These are phyloP conservation scores for Spodoptera litura DNA, from an alignment of 1,140 invertebrate genomes.

Conservation along the genomic window DNA sequence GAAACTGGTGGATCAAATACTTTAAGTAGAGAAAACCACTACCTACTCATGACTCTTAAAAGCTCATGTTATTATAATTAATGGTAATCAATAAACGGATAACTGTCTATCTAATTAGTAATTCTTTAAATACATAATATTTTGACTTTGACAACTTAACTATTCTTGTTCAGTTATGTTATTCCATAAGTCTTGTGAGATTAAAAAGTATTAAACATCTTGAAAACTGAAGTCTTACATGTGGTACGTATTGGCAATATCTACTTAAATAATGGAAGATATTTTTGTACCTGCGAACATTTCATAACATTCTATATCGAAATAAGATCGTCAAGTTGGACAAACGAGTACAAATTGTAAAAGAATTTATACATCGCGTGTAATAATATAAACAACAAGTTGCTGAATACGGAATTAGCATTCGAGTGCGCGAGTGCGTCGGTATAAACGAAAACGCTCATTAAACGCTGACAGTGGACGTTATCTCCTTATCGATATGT, in stretches of 20 bases:
- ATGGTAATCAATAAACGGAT: too few species aligned
- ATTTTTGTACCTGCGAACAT: neutral
- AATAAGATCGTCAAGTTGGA: slow-evolving; percentile 64
- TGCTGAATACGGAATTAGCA: slow-evolving; percentile 59
- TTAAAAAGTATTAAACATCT: too few species aligned
- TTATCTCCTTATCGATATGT: slow-evolving; percentile 73
- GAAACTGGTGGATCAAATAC: too few species aligned
- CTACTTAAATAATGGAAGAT: neutral
- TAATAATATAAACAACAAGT: slow-evolving; percentile 63
- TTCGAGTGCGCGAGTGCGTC: slow-evolving; percentile 48
- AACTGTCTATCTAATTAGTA: neutral
- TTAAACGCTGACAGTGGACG: slow-evolving; percentile 64
- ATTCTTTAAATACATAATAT: neutral
- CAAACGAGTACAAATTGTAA: slow-evolving; percentile 76
- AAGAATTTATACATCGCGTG: slow-evolving; percentile 66
- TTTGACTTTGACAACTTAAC: too few species aligned
- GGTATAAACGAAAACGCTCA: slow-evolving; percentile 55
- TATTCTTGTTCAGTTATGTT: too few species aligned
- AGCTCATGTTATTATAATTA: too few species aligned
- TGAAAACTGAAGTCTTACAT: too few species aligned
- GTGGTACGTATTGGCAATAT: too few species aligned
- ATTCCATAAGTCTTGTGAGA: too few species aligned
- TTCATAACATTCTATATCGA: slow-evolving; percentile 42
- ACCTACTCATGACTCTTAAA: too few species aligned
- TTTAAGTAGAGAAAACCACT: too few species aligned